Evolutionary conservation across 2,797 vertebrate genomes (phyloP), one percentile per base, ranked within the genome.

Genomic region (Petrocephalus sullivani): DNA sequence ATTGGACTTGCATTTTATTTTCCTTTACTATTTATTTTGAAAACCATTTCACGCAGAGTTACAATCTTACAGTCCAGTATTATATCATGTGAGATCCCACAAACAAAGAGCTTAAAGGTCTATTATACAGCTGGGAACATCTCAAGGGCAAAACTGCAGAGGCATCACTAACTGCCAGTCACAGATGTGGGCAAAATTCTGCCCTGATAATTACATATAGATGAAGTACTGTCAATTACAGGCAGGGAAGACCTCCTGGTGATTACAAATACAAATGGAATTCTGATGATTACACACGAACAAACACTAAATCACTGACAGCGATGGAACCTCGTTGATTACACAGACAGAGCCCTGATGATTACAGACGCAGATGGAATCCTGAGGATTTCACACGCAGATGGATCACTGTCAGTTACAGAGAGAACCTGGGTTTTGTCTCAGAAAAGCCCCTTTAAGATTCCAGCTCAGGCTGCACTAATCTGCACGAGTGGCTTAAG

Each of bases 311-410:
- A 49, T 78, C 19, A 78, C 41, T 41, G 71, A 78, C 71, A 78
- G 16, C 46, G 41, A 78, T 46, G 19, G 41, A 46, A 49, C 41
- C 71, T 1, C 41, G 1, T 8, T 41, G 37, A 78, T 9, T 78
- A 5, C 37, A 46, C 16, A 78, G 37, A 46, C 71, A n/a, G 71
- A 78, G 7, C 37, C 71, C 37, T 49, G 71, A 78, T 9, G 41
- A 46, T 78, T 78, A 78, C 71, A 78, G 71, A 78, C 71, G n/a
- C 71, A 78, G 71, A 41, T 8, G 71, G 71, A 49, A 78, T 78
- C 41, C 71, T 49, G 71, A 19, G 71, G 37, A 78, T 78, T 46
- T 78, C 71, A 78, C 19, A 46, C 71, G 19, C 71, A n/a, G 41
- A 78, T 19, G 16, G 71, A 78, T 41, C 71, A 78, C 33, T 49